Percentiles rank a stretch among this genome's conserved stretches.
Evolutionary conservation across 1,140 invertebrate species (phyloP).

Genomic region (Probaryconus sp.): DNA sequence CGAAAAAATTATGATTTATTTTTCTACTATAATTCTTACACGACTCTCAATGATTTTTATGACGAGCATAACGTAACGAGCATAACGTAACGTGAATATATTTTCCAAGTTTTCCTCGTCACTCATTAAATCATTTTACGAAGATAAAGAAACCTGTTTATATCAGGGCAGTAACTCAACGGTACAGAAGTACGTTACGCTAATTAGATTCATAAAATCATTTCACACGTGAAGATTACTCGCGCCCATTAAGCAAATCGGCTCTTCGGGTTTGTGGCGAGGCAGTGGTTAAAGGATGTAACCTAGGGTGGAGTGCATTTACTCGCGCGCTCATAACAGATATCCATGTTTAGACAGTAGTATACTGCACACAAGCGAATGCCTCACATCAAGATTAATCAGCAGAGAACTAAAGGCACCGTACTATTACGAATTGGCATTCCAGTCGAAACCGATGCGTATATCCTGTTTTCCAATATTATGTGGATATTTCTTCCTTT

Average conservation of each 20-base stretch:
- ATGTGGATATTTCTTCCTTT: conserved; percentile 34
- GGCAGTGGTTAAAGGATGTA: conserved; percentile 55
- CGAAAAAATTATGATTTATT: no score
- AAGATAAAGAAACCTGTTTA: no score
- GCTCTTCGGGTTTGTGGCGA: conserved; percentile 40
- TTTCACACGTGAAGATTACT: conserved; percentile 44
- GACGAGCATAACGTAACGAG: no score
- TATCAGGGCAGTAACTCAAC: conserved; percentile 9
- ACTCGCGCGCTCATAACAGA: conserved; percentile 50
- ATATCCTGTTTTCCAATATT: conserved; percentile 29
- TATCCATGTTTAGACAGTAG: conserved; percentile 53
- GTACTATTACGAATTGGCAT: conserved; percentile 39
- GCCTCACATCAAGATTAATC: conserved; percentile 58
- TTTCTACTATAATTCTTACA: no score
- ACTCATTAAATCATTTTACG: no score
- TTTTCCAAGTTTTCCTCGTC: no score
- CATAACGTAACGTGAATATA: no score
- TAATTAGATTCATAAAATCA: conserved; percentile 53
- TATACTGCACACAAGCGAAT: conserved; percentile 41
- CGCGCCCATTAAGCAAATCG: conserved; percentile 47
- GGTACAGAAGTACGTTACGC: conserved; percentile 10
- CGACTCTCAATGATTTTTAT: no score
- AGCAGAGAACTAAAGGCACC: conserved; percentile 45
- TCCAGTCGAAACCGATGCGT: conserved; percentile 35
- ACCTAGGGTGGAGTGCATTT: conserved; percentile 50